Percentiles rank a stretch among this genome's conserved stretches.
These are phyloP conservation scores for Nibea albiflora DNA, from an alignment of 2,113 vertebrate genomes.

Conservation along the genomic window DNA sequence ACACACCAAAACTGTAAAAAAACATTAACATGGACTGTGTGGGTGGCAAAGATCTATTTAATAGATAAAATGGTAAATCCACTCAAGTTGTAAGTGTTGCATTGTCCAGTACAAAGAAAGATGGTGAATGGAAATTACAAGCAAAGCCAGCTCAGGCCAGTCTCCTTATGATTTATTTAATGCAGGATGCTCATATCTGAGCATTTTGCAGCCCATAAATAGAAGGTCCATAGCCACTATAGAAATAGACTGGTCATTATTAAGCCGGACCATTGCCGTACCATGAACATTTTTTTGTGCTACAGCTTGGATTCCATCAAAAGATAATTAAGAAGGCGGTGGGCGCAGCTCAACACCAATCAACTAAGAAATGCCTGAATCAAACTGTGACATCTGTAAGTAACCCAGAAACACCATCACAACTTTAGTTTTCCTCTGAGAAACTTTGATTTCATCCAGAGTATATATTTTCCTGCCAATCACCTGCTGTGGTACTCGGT, in stretches of 20 bases:
- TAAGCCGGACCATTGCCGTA: too few relatives aligned
- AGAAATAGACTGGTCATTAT: not conserved
- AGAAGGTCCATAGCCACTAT: not conserved
- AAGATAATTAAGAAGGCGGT: not conserved
- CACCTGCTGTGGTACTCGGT: not conserved
- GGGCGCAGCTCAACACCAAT: not conserved
- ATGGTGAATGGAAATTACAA: not conserved
- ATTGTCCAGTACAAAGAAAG: not conserved
- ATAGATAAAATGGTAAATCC: slow-evolving; percentile 6
- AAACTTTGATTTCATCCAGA: not conserved
- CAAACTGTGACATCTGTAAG: not conserved
- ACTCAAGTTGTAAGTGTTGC: not conserved
- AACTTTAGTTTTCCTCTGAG: too few relatives aligned
- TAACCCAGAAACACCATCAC: not conserved
- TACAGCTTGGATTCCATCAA: too few relatives aligned
- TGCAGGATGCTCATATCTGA: not conserved
- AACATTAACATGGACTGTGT: slow-evolving; percentile 10
- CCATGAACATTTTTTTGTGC: not conserved
- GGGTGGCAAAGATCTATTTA: not conserved
- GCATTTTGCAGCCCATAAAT: not conserved
- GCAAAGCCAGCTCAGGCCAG: not conserved
- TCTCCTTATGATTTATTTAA: not conserved
- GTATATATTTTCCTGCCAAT: not conserved
- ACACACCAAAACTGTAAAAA: not conserved
- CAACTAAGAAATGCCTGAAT: not conserved